Conservation (phyloP, 2,113 vertebrate species). For the Hippocampus mohnikei region DNA sequence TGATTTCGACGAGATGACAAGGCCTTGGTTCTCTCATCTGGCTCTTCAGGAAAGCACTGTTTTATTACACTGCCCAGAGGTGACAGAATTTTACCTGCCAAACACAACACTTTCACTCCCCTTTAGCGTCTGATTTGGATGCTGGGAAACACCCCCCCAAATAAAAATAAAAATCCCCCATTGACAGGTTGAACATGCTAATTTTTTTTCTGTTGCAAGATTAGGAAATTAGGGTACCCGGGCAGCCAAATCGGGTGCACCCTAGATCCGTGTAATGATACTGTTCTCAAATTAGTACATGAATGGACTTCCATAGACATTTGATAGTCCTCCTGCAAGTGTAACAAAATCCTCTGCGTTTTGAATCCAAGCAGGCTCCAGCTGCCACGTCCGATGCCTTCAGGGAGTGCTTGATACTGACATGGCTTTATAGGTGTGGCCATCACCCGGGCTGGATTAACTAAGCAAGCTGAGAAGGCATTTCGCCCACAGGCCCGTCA, state of each 20-base stretch:
- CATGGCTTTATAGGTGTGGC: neutral
- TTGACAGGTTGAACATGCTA: too few relatives aligned
- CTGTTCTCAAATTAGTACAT: neutral
- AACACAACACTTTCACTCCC: neutral
- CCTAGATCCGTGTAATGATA: neutral
- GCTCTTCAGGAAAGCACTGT: constrained; percentile 43
- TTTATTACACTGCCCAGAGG: constrained; percentile 31
- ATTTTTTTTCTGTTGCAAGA: too few relatives aligned
- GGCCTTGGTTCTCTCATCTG: constrained; percentile 25
- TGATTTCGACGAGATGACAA: constrained; percentile 26
- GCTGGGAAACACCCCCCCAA: neutral
- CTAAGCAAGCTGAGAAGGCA: neutral
- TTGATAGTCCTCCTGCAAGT: neutral
- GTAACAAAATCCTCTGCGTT: neutral
- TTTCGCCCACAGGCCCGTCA: neutral
- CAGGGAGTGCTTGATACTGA: neutral
- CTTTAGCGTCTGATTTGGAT: neutral
- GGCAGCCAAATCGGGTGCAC: too few relatives aligned
- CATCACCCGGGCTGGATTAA: neutral
- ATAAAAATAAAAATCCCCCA: neutral
- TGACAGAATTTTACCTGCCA: constrained; percentile 12
- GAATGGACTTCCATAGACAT: neutral
- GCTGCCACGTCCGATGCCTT: neutral
- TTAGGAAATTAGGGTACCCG: too few relatives aligned
- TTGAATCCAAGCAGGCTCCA: too few relatives aligned